Conservation (phyloP, 2,113 vertebrate species). For the Limanda limanda region DNA sequence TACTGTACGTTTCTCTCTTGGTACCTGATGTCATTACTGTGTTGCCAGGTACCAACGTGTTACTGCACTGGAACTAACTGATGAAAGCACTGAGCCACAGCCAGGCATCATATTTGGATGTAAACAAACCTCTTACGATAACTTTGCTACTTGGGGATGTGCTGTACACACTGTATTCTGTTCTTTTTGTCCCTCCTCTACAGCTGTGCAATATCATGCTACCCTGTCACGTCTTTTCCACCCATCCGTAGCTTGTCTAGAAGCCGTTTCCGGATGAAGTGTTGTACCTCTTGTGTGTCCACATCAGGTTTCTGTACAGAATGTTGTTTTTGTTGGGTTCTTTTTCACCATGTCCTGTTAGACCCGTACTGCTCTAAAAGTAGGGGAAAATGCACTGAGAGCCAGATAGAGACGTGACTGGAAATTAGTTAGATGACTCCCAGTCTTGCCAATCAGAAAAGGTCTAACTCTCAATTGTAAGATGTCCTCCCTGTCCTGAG, state of each 20-base stretch:
- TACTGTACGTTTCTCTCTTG: conserved; percentile 65
- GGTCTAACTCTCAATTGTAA: conserved; percentile 25
- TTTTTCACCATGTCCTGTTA: conserved; percentile 49
- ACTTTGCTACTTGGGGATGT: conserved; percentile 62
- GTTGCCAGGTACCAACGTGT: conserved; percentile 74
- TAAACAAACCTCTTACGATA: conserved; percentile 71
- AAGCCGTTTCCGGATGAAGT: conserved; percentile 52
- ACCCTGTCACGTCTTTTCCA: conserved; percentile 43
- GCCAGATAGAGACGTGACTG: conserved; percentile 35
- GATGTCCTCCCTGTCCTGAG: conserved; percentile 55
- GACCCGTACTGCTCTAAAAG: conserved; percentile 56
- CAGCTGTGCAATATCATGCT: conserved; percentile 76
- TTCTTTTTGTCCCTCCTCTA: conserved; percentile 35
- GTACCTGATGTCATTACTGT: conserved; percentile 70
- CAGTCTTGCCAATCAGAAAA: conserved; percentile 55
- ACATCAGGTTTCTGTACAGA: conserved; percentile 66
- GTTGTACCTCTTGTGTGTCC: conserved; percentile 58
- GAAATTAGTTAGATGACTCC: conserved; percentile 28
- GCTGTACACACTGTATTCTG: conserved; percentile 64
- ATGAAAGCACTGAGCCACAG: conserved; percentile 80
- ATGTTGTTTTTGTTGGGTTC: conserved; percentile 6
- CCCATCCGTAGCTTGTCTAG: conserved; percentile 52
- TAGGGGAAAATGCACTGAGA: conserved; percentile 72
- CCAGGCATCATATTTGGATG: conserved; percentile 76
- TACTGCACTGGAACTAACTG: conserved; percentile 78